Evolutionary conservation across 2,888 invertebrate species (phyloP).

Genomic region (Parnassius apollo): DNA sequence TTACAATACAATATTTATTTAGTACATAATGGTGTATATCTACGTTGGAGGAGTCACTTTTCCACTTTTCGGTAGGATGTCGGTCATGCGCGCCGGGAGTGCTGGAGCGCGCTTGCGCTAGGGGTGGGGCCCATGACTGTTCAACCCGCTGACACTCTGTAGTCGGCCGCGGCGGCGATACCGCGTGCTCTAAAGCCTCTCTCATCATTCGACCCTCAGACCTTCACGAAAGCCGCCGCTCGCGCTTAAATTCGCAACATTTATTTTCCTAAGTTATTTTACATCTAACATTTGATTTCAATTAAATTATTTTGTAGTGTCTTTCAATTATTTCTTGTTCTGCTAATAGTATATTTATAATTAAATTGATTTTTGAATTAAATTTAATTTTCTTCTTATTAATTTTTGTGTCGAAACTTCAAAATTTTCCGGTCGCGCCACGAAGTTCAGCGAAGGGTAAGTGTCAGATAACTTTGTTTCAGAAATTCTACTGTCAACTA

Average conservation of each 20-base stretch:
- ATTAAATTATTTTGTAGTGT: conserved; percentile 56
- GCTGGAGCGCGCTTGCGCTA: conserved; percentile 64
- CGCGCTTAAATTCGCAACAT: conserved; percentile 54
- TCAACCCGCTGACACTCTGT: conserved; percentile 73
- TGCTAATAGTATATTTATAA: conserved; percentile 35
- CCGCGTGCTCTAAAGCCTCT: conserved; percentile 58
- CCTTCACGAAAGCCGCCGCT: conserved; percentile 62
- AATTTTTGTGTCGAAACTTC: conserved; percentile 55
- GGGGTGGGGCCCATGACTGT: conserved; percentile 72
- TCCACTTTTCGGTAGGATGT: conserved; percentile 78
- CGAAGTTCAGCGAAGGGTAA: conserved; percentile 36
- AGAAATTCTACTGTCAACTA: conserved; percentile 18
- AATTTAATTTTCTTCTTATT: conserved; percentile 52
- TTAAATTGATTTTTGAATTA: conserved; percentile 35
- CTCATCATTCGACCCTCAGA: conserved; percentile 43
- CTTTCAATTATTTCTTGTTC: conserved; percentile 52
- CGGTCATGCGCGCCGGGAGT: conserved; percentile 69
- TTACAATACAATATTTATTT: conserved; percentile 76
- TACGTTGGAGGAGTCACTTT: conserved; percentile 80
- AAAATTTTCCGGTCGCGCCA: conserved; percentile 23
- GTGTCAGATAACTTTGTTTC: conserved; percentile 34
- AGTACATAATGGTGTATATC: conserved; percentile 78
- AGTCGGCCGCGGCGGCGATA: conserved; percentile 73
- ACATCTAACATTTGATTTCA: conserved; percentile 41
- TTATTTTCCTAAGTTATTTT: conserved; percentile 61